Evolutionary conservation across 1,140 invertebrate species (phyloP).

Genomic region (Drosophila equinoxialis): DNA sequence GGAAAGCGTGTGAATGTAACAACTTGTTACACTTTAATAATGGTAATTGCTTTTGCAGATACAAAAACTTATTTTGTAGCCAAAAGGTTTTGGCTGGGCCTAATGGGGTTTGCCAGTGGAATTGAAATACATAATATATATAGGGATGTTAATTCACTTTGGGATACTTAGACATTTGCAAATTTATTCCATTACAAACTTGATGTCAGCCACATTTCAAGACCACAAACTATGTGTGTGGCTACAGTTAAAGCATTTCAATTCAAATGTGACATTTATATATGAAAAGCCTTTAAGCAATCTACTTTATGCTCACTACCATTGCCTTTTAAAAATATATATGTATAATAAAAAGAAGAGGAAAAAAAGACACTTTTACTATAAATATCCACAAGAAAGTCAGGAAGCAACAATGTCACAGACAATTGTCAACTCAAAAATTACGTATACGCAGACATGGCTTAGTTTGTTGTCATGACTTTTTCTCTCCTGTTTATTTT

Average conservation of each 20-base stretch:
- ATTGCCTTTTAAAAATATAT: too few relatives aligned
- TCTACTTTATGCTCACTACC: background rate
- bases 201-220: background rate
- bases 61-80: background rate
- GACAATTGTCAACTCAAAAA: constrained; percentile 20
- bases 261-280: background rate
- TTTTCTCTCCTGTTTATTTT: constrained; percentile 4
- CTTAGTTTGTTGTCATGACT: constrained; percentile 1
- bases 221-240: background rate
- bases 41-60: constrained; percentile 55
- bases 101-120: background rate
- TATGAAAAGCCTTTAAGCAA: background rate
- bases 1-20: constrained; percentile 6
- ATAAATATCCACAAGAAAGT: constrained; percentile 8
- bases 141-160: constrained; percentile 4
- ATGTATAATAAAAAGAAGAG: too few relatives aligned
- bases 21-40: constrained; percentile 63
- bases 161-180: background rate
- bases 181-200: background rate
- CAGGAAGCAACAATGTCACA: constrained; percentile 13
- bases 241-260: background rate
- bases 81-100: background rate
- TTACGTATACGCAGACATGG: constrained; percentile 14
- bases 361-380: background rate
- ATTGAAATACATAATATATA: background rate